Conservation (phyloP, 2,113 vertebrate species). For the Epinephelus moara region DNA sequence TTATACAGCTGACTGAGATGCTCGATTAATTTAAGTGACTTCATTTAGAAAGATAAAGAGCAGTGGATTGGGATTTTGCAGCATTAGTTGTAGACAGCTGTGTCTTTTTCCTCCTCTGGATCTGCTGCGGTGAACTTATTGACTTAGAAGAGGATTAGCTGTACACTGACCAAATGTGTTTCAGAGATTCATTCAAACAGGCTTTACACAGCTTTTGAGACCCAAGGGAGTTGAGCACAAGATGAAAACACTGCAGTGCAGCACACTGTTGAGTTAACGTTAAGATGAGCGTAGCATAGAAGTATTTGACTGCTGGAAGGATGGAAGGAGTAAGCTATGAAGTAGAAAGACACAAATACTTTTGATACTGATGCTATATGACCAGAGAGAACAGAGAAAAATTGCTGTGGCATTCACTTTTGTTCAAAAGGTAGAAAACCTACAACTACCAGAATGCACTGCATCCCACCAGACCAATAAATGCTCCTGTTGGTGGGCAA, state of each 20-base stretch:
- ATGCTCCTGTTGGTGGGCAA: too few species aligned
- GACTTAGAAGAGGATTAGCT: neutral
- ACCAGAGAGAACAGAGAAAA: too few species aligned
- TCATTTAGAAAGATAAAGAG: neutral
- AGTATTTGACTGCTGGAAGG: too few species aligned
- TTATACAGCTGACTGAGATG: neutral
- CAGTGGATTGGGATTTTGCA: neutral
- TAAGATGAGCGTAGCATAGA: neutral
- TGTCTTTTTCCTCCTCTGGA: neutral
- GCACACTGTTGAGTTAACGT: neutral
- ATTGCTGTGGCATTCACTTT: too few species aligned
- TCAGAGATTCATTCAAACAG: neutral
- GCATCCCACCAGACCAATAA: too few species aligned
- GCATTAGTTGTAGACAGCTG: neutral
- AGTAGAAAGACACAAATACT: too few species aligned
- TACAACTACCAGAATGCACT: too few species aligned
- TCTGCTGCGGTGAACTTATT: slow-evolving; percentile 5
- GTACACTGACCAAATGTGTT: neutral
- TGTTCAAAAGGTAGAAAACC: too few species aligned
- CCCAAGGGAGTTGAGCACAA: neutral
- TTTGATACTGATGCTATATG: too few species aligned
- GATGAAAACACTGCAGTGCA: slow-evolving; percentile 34
- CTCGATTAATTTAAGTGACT: neutral
- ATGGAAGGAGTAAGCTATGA: too few species aligned
- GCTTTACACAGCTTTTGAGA: neutral